Conservation (phyloP, 1,140 invertebrate species). For the Oedothorax gibbosus region DNA sequence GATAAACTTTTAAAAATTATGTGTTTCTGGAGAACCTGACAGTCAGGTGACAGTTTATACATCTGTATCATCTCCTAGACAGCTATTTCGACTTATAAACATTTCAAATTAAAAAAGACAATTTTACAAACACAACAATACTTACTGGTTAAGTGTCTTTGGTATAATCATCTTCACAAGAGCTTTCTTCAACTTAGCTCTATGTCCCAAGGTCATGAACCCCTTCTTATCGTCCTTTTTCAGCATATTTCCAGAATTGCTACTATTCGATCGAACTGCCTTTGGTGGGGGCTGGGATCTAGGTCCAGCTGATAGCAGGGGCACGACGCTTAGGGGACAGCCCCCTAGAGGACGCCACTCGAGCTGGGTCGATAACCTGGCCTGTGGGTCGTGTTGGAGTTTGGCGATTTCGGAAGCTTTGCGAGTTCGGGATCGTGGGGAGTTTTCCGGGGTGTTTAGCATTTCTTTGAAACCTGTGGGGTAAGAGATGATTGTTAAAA, state of each 20-base stretch:
- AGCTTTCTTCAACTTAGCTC: constrained; percentile 83
- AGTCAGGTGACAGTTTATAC: no score
- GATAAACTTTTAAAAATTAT: no score
- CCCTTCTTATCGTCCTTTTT: constrained; percentile 78
- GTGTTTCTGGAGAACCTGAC: no score
- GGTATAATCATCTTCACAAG: constrained; percentile 91
- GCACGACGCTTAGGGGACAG: constrained; percentile 45
- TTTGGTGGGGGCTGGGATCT: constrained; percentile 67
- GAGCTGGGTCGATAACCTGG: constrained; percentile 67
- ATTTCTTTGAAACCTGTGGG: constrained; percentile 59
- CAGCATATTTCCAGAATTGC: constrained; percentile 64
- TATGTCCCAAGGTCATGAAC: constrained; percentile 83
- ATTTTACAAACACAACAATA: constrained; percentile 21
- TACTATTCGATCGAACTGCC: constrained; percentile 67
- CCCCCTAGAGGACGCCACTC: constrained; percentile 61
- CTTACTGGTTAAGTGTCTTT: constrained; percentile 82
- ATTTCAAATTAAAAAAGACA: not conserved
- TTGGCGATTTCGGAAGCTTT: constrained; percentile 67
- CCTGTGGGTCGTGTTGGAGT: constrained; percentile 66
- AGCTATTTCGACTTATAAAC: no score
- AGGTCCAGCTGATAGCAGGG: constrained; percentile 33
- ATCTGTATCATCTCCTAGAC: no score
- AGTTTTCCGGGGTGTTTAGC: constrained; percentile 86
- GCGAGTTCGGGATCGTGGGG: constrained; percentile 77
- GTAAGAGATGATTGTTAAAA: not conserved